Conservation (phyloP, 2,797 vertebrate genomes). For the Anabas testudineus region DNA sequence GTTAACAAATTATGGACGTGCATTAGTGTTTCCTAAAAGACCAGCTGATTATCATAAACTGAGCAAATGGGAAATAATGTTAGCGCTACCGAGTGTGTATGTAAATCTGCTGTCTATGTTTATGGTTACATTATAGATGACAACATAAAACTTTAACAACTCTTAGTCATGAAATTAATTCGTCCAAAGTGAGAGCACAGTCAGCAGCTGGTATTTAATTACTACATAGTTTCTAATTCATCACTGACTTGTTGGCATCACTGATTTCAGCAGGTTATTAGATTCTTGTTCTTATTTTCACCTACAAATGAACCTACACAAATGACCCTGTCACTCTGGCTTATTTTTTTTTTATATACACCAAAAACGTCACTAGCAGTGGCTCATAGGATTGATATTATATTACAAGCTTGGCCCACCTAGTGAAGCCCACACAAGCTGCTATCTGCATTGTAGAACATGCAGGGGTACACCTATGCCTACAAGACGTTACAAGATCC, state of each 20-base stretch:
- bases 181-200: constrained; percentile 5
- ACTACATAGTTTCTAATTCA: neutral
- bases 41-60: constrained; percentile 39
- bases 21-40: constrained; percentile 37
- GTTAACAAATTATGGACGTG: constrained; percentile 19
- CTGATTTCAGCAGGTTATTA: neutral
- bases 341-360: too few relatives aligned
- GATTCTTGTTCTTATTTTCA: too few relatives aligned
- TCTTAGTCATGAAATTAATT: neutral
- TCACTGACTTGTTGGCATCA: neutral
- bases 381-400: neutral
- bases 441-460: neutral
- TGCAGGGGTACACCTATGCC: neutral
- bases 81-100: neutral
- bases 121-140: neutral
- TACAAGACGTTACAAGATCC: neutral
- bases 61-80: neutral
- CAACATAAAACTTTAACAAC: constrained; percentile 9
- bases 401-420: neutral
- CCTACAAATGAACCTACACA: too few relatives aligned
- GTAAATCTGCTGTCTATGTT: neutral
- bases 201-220: neutral
- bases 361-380: too few relatives aligned
- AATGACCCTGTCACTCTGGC: neutral
- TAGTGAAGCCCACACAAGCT: neutral